Evolutionary conservation across 1,140 invertebrate species (phyloP), one percentile per base, ranked within the genome.

Genomic region (Neuroterus valhalla): DNA sequence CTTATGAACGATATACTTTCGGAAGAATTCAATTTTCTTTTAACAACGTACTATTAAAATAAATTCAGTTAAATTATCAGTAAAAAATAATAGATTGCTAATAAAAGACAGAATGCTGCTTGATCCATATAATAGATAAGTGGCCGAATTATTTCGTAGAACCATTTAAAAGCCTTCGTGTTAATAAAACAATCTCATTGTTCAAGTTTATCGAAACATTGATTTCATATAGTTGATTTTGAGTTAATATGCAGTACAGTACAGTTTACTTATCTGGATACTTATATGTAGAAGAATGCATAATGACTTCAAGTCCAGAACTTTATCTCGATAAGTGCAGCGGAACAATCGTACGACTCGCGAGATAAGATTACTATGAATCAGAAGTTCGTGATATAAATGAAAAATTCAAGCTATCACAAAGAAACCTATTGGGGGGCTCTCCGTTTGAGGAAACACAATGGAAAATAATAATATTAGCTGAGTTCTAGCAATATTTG

Each of bases 291-390:
- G 31, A 31, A 23, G 2, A 62, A 38, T 31, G 31, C 55, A 62
- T 31, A 31, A n/a, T 62, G 55, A 62, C 55, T 26, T 62, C 14
- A 62, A 26, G 55, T 31, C 55, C n/a, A 62, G 55, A 62, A 26
- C 21, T 31, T 62, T 62, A 62, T 62, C 55, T 62, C 55, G 23
- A n/a, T 31, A 62, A 62, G 15, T 26, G 12, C 3, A 15, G 26
- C 26, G 8, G 55, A 62, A 62, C 15, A 62, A 15, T 26, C 55
- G 55, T 38, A 62, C 5, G 31, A 62, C 31, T 62, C 15, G 55
- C 31, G 23, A 62, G 6, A 31, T 6, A 5, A 62, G 23, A 5
- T 15, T 15, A 11, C 3, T n/a, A 62, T n/a, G 55, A 62, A 31
- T 62, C 55, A 62, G 21, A 38, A 15, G 8, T 6, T 15, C 31